Evolutionary conservation across 2,888 invertebrate genomes (phyloP).

Genomic region (Rhopalosiphum nymphaeae): DNA sequence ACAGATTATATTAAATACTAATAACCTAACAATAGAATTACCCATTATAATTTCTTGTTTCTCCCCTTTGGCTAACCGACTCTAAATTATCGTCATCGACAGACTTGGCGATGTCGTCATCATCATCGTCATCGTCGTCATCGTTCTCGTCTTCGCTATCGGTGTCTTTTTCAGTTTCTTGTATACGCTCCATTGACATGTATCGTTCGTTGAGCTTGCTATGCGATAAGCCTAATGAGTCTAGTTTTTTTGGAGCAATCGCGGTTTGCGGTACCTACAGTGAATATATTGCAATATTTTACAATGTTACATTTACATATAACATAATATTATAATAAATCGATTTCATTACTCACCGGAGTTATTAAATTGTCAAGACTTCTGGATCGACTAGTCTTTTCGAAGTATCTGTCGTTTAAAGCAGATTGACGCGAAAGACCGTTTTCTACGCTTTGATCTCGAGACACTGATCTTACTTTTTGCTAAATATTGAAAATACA

Average conservation of each 20-base stretch:
- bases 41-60: slow-evolving; percentile 70
- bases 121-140: slow-evolving; percentile 71
- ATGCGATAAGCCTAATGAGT: slow-evolving; percentile 84
- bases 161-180: slow-evolving; percentile 70
- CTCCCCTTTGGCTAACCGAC: slow-evolving; percentile 70
- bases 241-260: slow-evolving; percentile 74
- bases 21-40: neutral
- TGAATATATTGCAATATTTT: neutral
- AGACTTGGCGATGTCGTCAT: slow-evolving; percentile 71
- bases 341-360: slow-evolving; percentile 71
- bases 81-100: slow-evolving; percentile 70
- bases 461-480: slow-evolving; percentile 69
- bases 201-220: slow-evolving; percentile 90
- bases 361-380: slow-evolving; percentile 85
- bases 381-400: slow-evolving; percentile 77
- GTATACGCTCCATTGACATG: slow-evolving; percentile 77
- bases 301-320: neutral
- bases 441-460: slow-evolving; percentile 70
- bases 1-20: neutral
- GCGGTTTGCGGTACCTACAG: slow-evolving; percentile 35
- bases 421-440: slow-evolving; percentile 84
- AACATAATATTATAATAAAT: neutral
- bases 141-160: slow-evolving; percentile 70
- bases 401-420: slow-evolving; percentile 90
- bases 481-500: slow-evolving; percentile 20